A percentile compares a stretch with the other conserved stretches of the same genome.
phyloP scores from a whole-genome alignment of 2,797 vertebrate genomes.

The Manis pentadactyla region DNA sequence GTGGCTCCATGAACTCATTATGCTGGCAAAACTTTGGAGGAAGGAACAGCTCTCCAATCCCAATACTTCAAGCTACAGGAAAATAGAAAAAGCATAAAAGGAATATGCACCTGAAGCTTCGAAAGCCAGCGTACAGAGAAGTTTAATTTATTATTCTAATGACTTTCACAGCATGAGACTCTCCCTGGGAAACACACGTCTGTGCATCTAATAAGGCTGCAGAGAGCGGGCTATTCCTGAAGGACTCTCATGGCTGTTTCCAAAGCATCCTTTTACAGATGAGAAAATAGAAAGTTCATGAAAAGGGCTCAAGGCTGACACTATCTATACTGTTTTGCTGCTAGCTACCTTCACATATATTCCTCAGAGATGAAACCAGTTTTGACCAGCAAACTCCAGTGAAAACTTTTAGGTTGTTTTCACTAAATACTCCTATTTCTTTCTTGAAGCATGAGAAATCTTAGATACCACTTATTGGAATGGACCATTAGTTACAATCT shows the following conservation, averaged over 20 bases:
- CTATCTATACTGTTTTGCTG: slow-evolving; percentile 77
- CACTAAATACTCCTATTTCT: slow-evolving; percentile 13
- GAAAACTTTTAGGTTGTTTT: slow-evolving; percentile 71
- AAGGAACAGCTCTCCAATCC: slow-evolving; percentile 58
- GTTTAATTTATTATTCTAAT: slow-evolving; percentile 91
- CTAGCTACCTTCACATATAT: slow-evolving; percentile 78
- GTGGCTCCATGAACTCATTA: slow-evolving; percentile 61
- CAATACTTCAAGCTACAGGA: slow-evolving; percentile 72
- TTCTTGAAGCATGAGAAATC: neutral
- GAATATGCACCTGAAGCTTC: slow-evolving; percentile 85
- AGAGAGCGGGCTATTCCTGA: slow-evolving; percentile 85
- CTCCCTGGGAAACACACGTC: slow-evolving; percentile 86
- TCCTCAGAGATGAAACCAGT: slow-evolving; percentile 71
- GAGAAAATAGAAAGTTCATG: slow-evolving; percentile 83
- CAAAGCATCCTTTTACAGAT: slow-evolving; percentile 86
- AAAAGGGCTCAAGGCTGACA: slow-evolving; percentile 83
- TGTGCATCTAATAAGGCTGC: slow-evolving; percentile 87
- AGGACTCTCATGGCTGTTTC: slow-evolving; percentile 83
- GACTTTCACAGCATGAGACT: slow-evolving; percentile 88
- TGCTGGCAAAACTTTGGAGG: slow-evolving; percentile 71
- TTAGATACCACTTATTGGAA: neutral
- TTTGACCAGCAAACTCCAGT: slow-evolving; percentile 61
- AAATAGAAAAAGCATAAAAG: slow-evolving; percentile 82
- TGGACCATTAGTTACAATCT: neutral
- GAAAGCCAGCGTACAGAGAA: slow-evolving; percentile 84